These are phyloP conservation scores for Actinopyga echinites DNA, from an alignment of 53 echinoderm and acorn worm genomes.

Conservation along the genomic window DNA sequence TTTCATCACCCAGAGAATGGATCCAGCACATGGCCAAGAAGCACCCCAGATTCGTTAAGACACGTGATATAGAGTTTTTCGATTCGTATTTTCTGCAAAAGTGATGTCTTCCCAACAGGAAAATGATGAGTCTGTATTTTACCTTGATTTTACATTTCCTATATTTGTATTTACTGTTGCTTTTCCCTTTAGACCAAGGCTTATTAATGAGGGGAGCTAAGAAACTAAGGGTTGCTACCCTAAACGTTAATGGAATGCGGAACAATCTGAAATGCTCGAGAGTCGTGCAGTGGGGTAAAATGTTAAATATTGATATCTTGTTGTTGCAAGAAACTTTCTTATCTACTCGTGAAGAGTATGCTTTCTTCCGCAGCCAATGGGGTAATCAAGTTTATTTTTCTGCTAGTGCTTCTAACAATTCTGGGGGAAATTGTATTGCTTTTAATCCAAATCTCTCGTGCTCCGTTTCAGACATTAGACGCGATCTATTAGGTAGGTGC, in stretches of 20 bases:
- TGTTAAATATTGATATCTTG: slow-evolving; percentile 18
- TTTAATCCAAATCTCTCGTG: neutral
- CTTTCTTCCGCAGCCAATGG: neutral
- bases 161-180: neutral
- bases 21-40: neutral
- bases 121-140: neutral
- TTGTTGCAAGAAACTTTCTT: slow-evolving; percentile 48
- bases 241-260: slow-evolving; percentile 17
- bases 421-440: slow-evolving; percentile 37
- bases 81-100: slow-evolving; percentile 1
- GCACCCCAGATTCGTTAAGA: slow-evolving; percentile 8
- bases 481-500: neutral
- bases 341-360: neutral
- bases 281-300: neutral
- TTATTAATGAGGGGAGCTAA: too few species aligned
- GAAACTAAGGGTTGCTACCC: neutral
- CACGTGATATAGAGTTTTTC: neutral
- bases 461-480: neutral
- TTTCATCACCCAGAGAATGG: slow-evolving; percentile 32
- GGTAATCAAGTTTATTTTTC: neutral
- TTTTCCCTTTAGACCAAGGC: too few species aligned
- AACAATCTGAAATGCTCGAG: neutral
- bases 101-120: neutral
- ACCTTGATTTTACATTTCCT: neutral
- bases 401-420: neutral